Evolutionary conservation across 1,140 invertebrate species (phyloP).

Genomic region (Littorina saxatilis): DNA sequence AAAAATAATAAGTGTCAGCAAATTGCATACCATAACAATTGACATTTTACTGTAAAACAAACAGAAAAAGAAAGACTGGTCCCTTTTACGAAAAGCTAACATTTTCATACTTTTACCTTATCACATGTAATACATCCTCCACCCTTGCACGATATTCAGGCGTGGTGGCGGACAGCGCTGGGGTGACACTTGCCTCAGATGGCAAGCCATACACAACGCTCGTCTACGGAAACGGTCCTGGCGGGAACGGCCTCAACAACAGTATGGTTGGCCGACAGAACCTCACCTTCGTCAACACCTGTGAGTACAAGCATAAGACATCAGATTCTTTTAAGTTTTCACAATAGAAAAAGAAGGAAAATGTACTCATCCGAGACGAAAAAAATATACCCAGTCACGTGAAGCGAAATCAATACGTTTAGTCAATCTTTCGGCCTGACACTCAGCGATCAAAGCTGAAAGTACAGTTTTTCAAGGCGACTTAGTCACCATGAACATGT

Average conservation of each 20-base stretch:
- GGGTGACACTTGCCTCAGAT: constrained; percentile 42
- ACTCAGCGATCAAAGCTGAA: too few species aligned
- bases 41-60: too few species aligned
- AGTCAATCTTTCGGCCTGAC: too few species aligned
- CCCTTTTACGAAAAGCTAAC: constrained; percentile 88
- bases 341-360: too few species aligned
- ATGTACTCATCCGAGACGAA: too few species aligned
- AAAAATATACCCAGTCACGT: too few species aligned
- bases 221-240: constrained; percentile 74
- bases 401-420: too few species aligned
- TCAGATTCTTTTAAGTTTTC: not conserved
- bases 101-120: constrained; percentile 89
- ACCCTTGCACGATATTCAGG: too few species aligned
- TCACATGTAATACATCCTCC: constrained; percentile 53
- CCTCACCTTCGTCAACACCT: constrained; percentile 68
- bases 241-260: constrained; percentile 51
- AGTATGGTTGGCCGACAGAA: constrained; percentile 69
- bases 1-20: constrained; percentile 80
- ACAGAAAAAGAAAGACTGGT: too few species aligned
- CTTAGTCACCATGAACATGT: too few species aligned
- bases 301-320: constrained; percentile 47
- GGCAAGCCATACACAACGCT: constrained; percentile 71
- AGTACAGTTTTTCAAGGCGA: too few species aligned
- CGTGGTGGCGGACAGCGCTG: constrained; percentile 14
- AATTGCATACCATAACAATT: constrained; percentile 81